Conservation (phyloP, 2,113 vertebrate genomes). For the Oenanthe oenanthe region DNA sequence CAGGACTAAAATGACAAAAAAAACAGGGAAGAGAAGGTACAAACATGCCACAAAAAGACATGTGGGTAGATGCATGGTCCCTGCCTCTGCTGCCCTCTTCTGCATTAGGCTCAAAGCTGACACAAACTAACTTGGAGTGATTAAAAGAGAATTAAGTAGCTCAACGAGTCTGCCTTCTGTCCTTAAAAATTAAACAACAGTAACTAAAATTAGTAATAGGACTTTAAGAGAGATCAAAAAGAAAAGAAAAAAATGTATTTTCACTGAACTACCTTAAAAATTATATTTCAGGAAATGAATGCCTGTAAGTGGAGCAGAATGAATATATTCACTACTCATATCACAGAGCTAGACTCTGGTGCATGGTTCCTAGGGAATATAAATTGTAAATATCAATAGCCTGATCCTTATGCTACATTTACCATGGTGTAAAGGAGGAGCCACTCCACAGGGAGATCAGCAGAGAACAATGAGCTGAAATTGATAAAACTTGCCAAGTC, state of each 20-base stretch:
- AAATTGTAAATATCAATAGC: not conserved
- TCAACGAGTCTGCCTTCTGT: not conserved
- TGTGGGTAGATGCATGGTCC: accelerated
- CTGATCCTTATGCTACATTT: not conserved
- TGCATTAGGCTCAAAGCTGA: not conserved
- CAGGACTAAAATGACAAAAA: not conserved
- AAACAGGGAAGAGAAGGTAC: not conserved
- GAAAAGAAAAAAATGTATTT: not conserved
- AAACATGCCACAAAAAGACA: not conserved
- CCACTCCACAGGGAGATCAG: not conserved
- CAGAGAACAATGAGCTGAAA: not conserved
- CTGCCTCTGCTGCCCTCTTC: not conserved
- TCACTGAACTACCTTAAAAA: not conserved
- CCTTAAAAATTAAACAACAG: not conserved
- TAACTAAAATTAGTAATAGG: not conserved
- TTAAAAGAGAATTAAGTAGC: not conserved
- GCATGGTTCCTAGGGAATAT: not conserved
- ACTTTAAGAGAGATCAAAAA: not conserved
- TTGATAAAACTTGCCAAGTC: not conserved
- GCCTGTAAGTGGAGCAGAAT: not conserved
- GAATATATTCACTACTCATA: not conserved
- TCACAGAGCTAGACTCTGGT: not conserved
- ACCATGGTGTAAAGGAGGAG: not conserved
- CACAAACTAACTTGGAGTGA: not conserved
- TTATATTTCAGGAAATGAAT: not conserved